phyloP scores from a whole-genome alignment of 2,888 invertebrate species.

The Acanthosepion lycidas region DNA sequence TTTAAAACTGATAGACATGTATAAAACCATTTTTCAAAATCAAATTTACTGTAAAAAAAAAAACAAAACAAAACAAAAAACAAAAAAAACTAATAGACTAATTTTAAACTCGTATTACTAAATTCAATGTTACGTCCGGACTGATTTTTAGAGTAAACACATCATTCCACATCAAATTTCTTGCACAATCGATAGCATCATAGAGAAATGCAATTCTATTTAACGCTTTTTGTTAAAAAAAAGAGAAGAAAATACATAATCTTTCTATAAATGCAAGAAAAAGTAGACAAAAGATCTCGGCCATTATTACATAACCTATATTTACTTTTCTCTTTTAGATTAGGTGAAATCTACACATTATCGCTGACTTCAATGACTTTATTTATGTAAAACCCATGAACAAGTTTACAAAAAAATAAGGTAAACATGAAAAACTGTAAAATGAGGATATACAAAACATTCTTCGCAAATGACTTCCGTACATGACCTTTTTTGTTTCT shows the following conservation, averaged over 20 bases:
- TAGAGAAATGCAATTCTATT: too few species aligned
- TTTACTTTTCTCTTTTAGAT: not conserved
- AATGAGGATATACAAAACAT: not conserved
- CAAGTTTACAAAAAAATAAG: not conserved
- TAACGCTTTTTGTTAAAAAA: not conserved
- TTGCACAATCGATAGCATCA: too few species aligned
- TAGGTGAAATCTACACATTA: not conserved
- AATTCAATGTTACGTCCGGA: too few species aligned
- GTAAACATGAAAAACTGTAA: not conserved
- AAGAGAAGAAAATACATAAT: not conserved
- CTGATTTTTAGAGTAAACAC: too few species aligned
- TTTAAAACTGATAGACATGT: too few species aligned
- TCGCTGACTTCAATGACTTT: not conserved
- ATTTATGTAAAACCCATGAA: not conserved
- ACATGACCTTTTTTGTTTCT: conserved; percentile 23
- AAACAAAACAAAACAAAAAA: too few species aligned
- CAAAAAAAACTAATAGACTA: too few species aligned
- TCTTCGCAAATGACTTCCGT: not conserved
- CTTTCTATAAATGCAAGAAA: too few species aligned
- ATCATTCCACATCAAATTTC: too few species aligned
- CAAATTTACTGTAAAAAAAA: too few species aligned
- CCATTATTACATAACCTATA: not conserved
- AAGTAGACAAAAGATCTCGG: not conserved
- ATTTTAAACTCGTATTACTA: too few species aligned
- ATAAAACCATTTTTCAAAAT: too few species aligned